Conservation (phyloP, 1,140 invertebrate genomes). For the Drosophila seguyi region DNA sequence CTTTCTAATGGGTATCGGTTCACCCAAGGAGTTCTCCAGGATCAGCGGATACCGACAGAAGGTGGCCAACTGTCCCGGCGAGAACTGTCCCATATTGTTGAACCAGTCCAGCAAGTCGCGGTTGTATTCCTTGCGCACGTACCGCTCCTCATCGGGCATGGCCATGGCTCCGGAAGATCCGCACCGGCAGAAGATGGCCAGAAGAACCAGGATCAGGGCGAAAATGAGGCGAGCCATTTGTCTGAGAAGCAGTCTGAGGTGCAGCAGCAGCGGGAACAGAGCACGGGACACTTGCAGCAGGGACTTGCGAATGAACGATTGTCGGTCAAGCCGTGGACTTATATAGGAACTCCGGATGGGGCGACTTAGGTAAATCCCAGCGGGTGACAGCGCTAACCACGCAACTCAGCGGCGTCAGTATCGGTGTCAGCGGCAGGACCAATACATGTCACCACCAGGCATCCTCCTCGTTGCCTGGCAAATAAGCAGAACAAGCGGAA, state of each 20-base stretch:
- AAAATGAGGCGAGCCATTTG: constrained; percentile 46
- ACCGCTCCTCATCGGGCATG: constrained; percentile 81
- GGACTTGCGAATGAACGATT: constrained; percentile 57
- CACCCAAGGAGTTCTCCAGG: constrained; percentile 52
- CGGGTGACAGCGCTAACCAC: constrained; percentile 45
- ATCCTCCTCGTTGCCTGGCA: constrained; percentile 40
- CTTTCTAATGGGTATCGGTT: constrained; percentile 85
- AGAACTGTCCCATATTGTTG: constrained; percentile 54
- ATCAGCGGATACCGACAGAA: constrained; percentile 71
- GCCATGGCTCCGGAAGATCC: constrained; percentile 39
- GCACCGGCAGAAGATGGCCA: constrained; percentile 33
- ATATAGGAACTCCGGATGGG: constrained; percentile 43
- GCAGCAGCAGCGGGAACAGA: constrained; percentile 23
- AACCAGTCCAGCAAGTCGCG: constrained; percentile 78
- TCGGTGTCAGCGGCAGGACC: constrained; percentile 68
- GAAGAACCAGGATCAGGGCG: constrained; percentile 24
- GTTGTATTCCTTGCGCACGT: constrained; percentile 80
- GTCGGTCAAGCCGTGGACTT: constrained; percentile 15
- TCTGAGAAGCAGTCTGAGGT: background rate
- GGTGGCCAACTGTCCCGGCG: constrained; percentile 40
- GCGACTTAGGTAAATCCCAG: constrained; percentile 63
- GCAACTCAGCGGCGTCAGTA: constrained; percentile 46
- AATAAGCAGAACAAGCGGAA: constrained; percentile 61
- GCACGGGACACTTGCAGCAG: constrained; percentile 34
- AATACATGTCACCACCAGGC: constrained; percentile 68